These are phyloP conservation scores for Zosterops lateralis DNA, from an alignment of 2,113 vertebrate species.

Conservation along the genomic window DNA sequence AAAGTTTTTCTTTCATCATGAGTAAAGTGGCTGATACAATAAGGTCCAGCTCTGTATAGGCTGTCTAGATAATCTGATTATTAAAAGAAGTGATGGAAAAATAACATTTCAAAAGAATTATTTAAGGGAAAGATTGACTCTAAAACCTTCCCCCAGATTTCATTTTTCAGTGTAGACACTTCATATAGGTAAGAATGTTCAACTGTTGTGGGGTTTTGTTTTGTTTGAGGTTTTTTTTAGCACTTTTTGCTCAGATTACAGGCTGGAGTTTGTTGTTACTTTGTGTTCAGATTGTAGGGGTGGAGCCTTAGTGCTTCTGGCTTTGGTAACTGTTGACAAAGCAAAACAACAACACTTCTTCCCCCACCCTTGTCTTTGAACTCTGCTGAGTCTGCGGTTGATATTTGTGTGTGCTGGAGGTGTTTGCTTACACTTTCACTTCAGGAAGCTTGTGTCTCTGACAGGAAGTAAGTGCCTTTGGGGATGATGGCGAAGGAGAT, in stretches of 20 bases:
- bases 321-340: background rate
- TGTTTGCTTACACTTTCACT: conserved; percentile 1
- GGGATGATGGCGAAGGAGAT: conserved; percentile 93
- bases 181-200: background rate
- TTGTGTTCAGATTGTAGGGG: background rate
- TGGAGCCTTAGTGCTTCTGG: background rate
- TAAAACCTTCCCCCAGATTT: background rate
- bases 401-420: background rate
- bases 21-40: background rate
- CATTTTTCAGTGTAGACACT: background rate
- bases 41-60: background rate
- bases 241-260: background rate
- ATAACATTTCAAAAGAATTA: background rate
- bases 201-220: background rate
- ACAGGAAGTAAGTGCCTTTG: conserved; percentile 97
- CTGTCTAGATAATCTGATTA: background rate
- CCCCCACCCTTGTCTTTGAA: background rate
- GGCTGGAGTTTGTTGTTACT: background rate
- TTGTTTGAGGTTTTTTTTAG: background rate
- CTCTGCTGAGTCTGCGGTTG: background rate
- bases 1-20: background rate
- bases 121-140: background rate
- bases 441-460: conserved; percentile 25
- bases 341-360: background rate
- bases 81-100: background rate